Conservation (phyloP, 23 tunicate genomes). For the Oikopleura dioica region DNA sequence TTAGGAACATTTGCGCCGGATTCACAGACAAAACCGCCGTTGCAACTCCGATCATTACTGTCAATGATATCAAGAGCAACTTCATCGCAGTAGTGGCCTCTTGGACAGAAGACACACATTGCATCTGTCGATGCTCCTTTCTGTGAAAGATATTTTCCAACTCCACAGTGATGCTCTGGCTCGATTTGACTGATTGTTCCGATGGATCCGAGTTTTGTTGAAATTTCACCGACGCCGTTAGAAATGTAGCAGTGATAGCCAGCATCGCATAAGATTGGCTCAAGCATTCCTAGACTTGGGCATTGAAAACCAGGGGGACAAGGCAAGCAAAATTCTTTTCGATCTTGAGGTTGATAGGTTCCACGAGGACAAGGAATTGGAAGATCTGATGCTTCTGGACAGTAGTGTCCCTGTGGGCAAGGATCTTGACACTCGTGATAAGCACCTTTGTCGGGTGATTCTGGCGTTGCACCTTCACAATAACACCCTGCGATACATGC, state of each 20-base stretch:
- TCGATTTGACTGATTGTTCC: background rate
- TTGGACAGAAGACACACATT: background rate
- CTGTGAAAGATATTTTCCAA: background rate
- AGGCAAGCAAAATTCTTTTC: background rate
- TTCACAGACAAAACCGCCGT: background rate
- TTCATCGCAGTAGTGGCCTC: background rate
- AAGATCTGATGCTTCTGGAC: slow-evolving; percentile 17
- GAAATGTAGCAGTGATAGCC: background rate
- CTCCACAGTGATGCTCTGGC: background rate
- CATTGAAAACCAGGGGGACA: background rate
- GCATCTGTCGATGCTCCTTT: background rate
- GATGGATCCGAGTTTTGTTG: background rate
- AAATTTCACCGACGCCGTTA: background rate
- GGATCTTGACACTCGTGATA: slow-evolving; percentile 7
- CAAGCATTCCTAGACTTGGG: background rate
- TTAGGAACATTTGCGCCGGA: background rate
- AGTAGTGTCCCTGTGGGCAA: slow-evolving; percentile 66
- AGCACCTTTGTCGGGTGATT: background rate
- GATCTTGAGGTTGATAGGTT: background rate
- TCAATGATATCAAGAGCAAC: background rate
- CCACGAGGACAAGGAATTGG: background rate
- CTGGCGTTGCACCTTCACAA: background rate
- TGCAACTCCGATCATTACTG: no score
- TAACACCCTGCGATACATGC: background rate
- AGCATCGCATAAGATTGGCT: background rate